Percentiles rank a stretch among this genome's conserved stretches.
These are phyloP conservation scores for Nannospalax galili DNA, from an alignment of 2,113 vertebrate species.

Conservation along the genomic window DNA sequence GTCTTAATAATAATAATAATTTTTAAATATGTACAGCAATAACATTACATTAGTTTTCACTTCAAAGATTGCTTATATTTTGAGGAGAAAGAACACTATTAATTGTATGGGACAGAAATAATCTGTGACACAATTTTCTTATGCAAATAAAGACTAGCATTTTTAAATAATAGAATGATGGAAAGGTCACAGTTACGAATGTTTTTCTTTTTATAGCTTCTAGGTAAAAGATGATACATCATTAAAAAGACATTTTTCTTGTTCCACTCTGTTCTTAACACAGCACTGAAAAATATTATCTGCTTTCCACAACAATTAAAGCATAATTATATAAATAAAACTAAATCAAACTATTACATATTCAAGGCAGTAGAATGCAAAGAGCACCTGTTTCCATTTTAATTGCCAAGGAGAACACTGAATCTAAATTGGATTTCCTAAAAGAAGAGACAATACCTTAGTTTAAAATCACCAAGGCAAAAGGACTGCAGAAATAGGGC, in stretches of 20 bases:
- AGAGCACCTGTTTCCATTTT: conserved; percentile 67
- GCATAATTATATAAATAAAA: conserved; percentile 74
- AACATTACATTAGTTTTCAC: not conserved
- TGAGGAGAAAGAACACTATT: not conserved
- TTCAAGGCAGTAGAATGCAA: conserved; percentile 57
- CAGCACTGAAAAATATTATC: conserved; percentile 53
- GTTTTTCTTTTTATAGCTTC: conserved; percentile 51
- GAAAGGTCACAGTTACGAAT: conserved; percentile 46
- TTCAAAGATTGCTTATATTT: not conserved
- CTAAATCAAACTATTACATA: conserved; percentile 69
- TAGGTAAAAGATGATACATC: conserved; percentile 19
- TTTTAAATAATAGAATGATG: conserved; percentile 9
- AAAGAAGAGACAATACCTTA: conserved; percentile 26
- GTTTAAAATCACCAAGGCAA: conserved; percentile 53
- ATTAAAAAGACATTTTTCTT: conserved; percentile 53
- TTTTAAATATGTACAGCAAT: not conserved
- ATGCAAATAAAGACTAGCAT: not conserved
- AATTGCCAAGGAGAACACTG: conserved; percentile 52
- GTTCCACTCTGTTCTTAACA: conserved; percentile 55
- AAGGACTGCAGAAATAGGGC: not conserved
- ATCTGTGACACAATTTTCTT: not conserved
- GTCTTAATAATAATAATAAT: not conserved
- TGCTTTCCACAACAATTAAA: conserved; percentile 70
- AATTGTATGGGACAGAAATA: not conserved
- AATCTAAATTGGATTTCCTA: conserved; percentile 53